Conservation (phyloP, 2,888 invertebrate species). For the Cryptops parisi region DNA sequence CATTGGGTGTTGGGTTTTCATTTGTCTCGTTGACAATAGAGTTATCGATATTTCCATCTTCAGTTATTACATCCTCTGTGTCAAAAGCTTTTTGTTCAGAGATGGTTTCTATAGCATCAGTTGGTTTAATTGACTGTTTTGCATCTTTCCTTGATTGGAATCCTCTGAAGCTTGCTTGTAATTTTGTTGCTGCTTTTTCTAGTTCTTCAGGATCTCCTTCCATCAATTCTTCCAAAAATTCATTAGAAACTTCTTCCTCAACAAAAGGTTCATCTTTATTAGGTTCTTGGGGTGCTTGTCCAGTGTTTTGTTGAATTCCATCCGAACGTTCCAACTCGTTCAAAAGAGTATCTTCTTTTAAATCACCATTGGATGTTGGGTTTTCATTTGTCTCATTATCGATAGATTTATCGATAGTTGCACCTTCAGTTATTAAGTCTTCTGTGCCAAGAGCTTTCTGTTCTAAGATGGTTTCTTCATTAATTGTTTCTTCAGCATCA, state of each 20-base stretch:
- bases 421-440: too few species aligned
- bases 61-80: neutral
- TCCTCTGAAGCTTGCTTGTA: constrained; percentile 8
- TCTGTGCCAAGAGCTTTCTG: too few species aligned
- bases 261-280: too few species aligned
- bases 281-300: neutral
- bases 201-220: neutral
- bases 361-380: neutral
- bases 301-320: neutral
- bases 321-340: neutral
- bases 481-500: too few species aligned
- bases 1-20: neutral
- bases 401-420: too few species aligned
- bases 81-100: neutral
- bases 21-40: neutral
- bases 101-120: too few species aligned
- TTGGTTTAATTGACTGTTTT: too few species aligned
- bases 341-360: too few species aligned
- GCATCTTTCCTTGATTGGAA: constrained; percentile 5
- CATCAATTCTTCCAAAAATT: too few species aligned
- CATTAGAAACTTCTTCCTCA: neutral
- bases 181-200: neutral
- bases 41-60: neutral
- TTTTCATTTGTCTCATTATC: neutral
- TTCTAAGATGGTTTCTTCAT: too few species aligned